These are phyloP conservation scores for Tachysurus fulvidraco DNA, from an alignment of 2,113 vertebrate species.

Conservation along the genomic window DNA sequence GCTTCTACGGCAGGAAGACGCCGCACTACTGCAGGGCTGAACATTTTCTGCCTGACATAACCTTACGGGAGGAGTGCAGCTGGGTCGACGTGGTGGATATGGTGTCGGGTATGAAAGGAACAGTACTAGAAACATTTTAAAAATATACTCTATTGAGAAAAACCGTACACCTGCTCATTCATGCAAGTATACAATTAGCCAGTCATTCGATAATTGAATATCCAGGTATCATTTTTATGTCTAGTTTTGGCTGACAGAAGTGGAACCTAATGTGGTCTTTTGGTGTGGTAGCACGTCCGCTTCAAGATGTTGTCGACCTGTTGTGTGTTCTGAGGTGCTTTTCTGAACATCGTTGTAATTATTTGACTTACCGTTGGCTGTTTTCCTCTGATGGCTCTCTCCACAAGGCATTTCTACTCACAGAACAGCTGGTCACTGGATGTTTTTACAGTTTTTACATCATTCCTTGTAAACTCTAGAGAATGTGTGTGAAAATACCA, in stretches of 20 bases:
- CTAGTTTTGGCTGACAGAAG: background rate
- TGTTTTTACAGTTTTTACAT: background rate
- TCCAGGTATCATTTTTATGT: background rate
- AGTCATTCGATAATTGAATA: background rate
- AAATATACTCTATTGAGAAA: background rate
- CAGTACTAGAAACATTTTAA: background rate
- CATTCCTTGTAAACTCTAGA: background rate
- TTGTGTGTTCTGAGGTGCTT: background rate
- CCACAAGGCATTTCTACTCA: background rate
- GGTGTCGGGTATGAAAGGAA: conserved; percentile 78
- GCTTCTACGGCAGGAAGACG: conserved; percentile 84
- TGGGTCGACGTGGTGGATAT: conserved; percentile 81
- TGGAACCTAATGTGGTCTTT: background rate
- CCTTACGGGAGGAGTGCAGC: conserved; percentile 77
- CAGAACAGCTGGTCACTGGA: background rate
- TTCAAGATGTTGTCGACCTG: background rate
- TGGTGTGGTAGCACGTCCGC: background rate
- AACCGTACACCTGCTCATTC: background rate
- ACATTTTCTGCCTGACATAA: conserved; percentile 39
- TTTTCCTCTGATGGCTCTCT: background rate
- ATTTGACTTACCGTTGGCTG: background rate
- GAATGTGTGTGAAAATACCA: background rate
- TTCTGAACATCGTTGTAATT: background rate
- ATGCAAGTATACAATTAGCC: background rate
- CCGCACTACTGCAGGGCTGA: conserved; percentile 79